Evolutionary conservation across 2,113 vertebrate genomes (phyloP), one percentile per base, ranked within the genome.

Genomic region (Sisor rabdophorus): DNA sequence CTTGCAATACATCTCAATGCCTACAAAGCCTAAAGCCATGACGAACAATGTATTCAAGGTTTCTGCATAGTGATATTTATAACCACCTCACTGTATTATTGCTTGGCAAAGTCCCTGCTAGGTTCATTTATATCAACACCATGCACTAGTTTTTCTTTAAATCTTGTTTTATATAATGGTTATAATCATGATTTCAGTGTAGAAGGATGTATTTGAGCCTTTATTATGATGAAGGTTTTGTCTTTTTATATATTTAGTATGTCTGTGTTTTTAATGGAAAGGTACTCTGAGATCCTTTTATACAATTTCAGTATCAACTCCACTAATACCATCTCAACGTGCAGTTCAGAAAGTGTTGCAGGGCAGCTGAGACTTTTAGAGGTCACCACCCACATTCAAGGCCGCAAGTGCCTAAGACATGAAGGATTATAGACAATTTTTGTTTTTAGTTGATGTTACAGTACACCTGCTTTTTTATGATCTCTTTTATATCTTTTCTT

Each of bases 361-460:
- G 77, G 85, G 84, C 71, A 82, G 79, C 80, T 72, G 80, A 73
- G 79, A 80, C 82, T 84, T 88, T 85, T 60, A 63, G 79, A 77
- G 81, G 84, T 90, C 82, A 81, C 80, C 81, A 80, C 73, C 82
- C 82, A 70, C 75, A 87, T 77, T 40, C 84, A 80, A 78, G 86
- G 81, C 88, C 84, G 90, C 85, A 95, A 96, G 96, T 98, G 96
- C 96, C 96, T 96, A 92, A 90, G 91, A 90, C 93, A 96, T 95
- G 96, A 97, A 96, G 95, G 95, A 95, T 93, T 87, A 81, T 85
- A 81, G 83, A 81, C 81, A 55, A 44, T 89, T 85, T 44, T 87
- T 89, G 87, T 86, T 86, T 89, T 83, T 75, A 76, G 79, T 88
- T 87, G 90, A 84, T 89, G n/a, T 89, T 89, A 88, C 82, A 84